Percentiles rank a stretch among this genome's conserved stretches.
These are phyloP conservation scores for Oncopodura yosiiana DNA, from an alignment of 1,140 invertebrate genomes.

Conservation along the genomic window DNA sequence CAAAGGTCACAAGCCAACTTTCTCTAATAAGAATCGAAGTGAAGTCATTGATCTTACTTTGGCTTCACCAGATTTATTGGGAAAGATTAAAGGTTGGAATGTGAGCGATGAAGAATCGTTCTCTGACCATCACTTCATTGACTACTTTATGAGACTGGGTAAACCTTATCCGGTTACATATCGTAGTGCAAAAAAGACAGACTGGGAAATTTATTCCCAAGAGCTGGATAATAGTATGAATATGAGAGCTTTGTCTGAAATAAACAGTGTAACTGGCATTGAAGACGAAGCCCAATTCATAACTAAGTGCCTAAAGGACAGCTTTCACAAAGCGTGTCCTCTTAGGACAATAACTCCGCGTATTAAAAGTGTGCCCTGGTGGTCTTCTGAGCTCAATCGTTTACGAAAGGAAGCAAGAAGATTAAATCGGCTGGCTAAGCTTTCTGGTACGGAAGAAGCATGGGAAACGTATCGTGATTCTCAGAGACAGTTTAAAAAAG, in stretches of 20 bases:
- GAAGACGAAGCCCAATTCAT: not conserved
- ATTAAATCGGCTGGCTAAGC: not conserved
- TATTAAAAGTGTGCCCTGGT: not conserved
- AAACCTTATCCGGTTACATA: not conserved
- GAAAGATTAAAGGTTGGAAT: constrained; percentile 1
- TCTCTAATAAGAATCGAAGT: not conserved
- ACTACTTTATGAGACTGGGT: not conserved
- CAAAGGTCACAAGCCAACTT: constrained; percentile 13
- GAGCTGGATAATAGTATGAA: not conserved
- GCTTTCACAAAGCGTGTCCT: constrained; percentile 4
- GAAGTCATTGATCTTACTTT: constrained; percentile 26
- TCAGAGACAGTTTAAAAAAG: not conserved
- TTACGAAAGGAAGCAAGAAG: not conserved
- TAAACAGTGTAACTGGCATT: not conserved
- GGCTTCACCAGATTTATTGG: not conserved
- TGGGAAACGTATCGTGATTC: not conserved
- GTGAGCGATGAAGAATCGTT: constrained; percentile 18
- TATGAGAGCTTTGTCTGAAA: not conserved
- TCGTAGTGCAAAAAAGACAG: constrained; percentile 16
- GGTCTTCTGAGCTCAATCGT: not conserved
- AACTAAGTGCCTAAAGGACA: not conserved
- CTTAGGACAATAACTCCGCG: not conserved
- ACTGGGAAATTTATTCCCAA: constrained; percentile 4
- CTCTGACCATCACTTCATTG: constrained; percentile 18
- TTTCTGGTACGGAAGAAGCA: not conserved